Evolutionary conservation across 2,888 invertebrate species (phyloP).

Genomic region (Platerodrilus igneus): DNA sequence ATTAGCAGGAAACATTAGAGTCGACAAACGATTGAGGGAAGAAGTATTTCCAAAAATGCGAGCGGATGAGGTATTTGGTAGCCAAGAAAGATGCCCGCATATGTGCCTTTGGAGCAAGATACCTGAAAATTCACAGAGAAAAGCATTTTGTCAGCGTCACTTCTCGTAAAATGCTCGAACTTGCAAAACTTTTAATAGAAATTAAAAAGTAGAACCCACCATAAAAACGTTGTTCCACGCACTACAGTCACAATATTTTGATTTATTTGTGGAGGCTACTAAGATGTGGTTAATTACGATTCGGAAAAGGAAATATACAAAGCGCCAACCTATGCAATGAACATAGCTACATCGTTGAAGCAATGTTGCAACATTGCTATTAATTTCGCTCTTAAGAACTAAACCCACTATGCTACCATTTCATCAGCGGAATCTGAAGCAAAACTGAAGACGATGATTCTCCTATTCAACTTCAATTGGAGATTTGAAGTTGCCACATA

Average conservation of each 20-base stretch:
- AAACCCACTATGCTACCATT: neutral
- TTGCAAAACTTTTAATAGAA: slow-evolving; percentile 21
- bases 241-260: slow-evolving; percentile 18
- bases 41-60: slow-evolving; percentile 19
- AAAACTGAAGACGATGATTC: slow-evolving; percentile 18
- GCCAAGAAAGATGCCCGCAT: slow-evolving; percentile 12
- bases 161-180: slow-evolving; percentile 25
- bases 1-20: neutral
- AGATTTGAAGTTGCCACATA: slow-evolving; percentile 20
- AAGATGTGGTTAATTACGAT: slow-evolving; percentile 20
- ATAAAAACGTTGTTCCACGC: slow-evolving; percentile 14
- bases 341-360: slow-evolving; percentile 20
- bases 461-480: slow-evolving; percentile 21
- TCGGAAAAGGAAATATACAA: slow-evolving; percentile 8
- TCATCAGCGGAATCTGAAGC: slow-evolving; percentile 14
- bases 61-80: slow-evolving; percentile 15
- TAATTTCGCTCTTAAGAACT: slow-evolving; percentile 3
- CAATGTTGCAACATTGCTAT: slow-evolving; percentile 22
- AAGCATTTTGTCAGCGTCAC: slow-evolving; percentile 20
- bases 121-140: slow-evolving; percentile 21
- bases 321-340: slow-evolving; percentile 19
- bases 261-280: slow-evolving; percentile 19
- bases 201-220: slow-evolving; percentile 15
- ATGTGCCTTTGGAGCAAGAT: slow-evolving; percentile 18
- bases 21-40: slow-evolving; percentile 11